phyloP scores from a whole-genome alignment of 2,113 vertebrate species.

The Polypterus bichir region DNA sequence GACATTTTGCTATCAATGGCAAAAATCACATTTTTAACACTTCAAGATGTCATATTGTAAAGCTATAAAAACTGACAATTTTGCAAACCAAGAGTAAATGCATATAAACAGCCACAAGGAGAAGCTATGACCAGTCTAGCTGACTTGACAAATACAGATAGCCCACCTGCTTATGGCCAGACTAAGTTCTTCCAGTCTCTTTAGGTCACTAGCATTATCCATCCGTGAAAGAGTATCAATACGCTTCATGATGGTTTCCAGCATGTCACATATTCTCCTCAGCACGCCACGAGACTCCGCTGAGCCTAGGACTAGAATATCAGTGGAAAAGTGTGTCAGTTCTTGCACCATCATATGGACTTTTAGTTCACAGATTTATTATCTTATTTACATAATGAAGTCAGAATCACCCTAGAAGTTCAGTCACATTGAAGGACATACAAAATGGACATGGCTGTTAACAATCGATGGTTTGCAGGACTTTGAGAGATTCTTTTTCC shows the following conservation, averaged over 20 bases:
- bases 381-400: not conserved
- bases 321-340: conserved; percentile 10
- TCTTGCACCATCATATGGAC: not conserved
- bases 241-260: conserved; percentile 85
- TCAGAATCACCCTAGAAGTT: not conserved
- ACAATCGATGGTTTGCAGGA: not conserved
- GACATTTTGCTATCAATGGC: no score
- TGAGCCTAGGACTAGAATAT: conserved; percentile 57
- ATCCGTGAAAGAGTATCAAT: conserved; percentile 77
- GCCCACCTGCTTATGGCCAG: conserved; percentile 66
- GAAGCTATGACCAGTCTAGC: not conserved
- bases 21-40: not conserved
- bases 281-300: conserved; percentile 80
- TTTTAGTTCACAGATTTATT: not conserved
- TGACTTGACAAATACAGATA: not conserved
- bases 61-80: not conserved
- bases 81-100: not conserved
- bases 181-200: conserved; percentile 55
- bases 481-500: conserved; percentile 12
- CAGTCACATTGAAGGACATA: conserved; percentile 12
- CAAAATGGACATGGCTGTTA: conserved; percentile 2
- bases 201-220: conserved; percentile 67
- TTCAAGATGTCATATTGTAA: not conserved
- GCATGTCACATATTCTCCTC: conserved; percentile 84
- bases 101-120: not conserved